A percentile compares a stretch with the other conserved stretches of the same genome.
Evolutionary conservation across 2,888 invertebrate species (phyloP).

Genomic region (Ypsolopha sequella): DNA sequence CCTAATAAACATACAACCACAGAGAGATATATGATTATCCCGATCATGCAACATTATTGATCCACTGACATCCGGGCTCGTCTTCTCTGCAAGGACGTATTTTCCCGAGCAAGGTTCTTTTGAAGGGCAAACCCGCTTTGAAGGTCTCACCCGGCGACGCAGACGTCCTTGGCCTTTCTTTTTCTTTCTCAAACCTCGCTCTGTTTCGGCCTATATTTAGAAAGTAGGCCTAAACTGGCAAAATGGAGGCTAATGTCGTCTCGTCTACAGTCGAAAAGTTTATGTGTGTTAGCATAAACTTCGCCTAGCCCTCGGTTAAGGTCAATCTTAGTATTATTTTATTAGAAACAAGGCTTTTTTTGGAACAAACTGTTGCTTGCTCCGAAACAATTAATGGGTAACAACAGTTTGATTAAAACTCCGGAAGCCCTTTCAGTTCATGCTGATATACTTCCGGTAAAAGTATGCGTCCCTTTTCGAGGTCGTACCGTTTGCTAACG

Average conservation of each 20-base stretch:
- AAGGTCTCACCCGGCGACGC: conserved; percentile 31
- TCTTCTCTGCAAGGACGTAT: conserved; percentile 25
- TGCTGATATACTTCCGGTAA: conserved; percentile 39
- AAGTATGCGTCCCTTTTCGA: conserved; percentile 33
- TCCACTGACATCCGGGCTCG: background rate
- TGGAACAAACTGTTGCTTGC: no score
- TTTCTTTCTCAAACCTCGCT: conserved; percentile 17
- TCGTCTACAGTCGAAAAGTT: background rate
- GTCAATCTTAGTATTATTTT: background rate
- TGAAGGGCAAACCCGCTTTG: conserved; percentile 13
- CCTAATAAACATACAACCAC: no score
- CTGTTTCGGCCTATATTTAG: conserved; percentile 22
- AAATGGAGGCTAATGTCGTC: background rate
- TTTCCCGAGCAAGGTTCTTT: conserved; percentile 30
- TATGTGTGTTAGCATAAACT: background rate
- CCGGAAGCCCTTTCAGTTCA: conserved; percentile 40
- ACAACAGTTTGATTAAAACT: conserved; percentile 20
- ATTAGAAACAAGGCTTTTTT: no score
- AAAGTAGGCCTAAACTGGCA: conserved; percentile 4
- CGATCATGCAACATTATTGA: no score
- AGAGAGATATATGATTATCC: no score
- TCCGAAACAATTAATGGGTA: background rate
- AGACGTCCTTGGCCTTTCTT: conserved; percentile 39
- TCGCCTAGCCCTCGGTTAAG: background rate
- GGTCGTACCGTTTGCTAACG: conserved; percentile 41